Percentiles rank a stretch among this genome's conserved stretches.
phyloP scores from a whole-genome alignment of 2,888 invertebrate genomes.

The Cinara cedri region DNA sequence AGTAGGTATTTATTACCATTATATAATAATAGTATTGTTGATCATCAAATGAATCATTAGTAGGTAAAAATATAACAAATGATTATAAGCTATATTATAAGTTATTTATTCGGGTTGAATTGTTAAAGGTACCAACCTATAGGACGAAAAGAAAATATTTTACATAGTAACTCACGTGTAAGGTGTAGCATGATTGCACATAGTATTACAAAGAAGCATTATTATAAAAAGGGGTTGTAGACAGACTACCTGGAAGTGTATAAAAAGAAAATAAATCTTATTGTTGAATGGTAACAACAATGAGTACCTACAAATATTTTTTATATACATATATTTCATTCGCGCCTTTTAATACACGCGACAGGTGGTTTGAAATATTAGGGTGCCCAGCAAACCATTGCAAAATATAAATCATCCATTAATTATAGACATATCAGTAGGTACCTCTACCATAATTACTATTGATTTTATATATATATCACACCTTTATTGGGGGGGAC shows the following conservation, averaged over 20 bases:
- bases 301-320: neutral
- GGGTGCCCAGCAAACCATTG: neutral
- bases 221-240: conserved; percentile 8
- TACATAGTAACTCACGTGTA: no score
- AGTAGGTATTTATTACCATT: no score
- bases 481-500: neutral
- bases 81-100: no score
- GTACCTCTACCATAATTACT: no score
- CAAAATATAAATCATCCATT: neutral
- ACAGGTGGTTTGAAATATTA: conserved; percentile 20
- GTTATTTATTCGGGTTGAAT: no score
- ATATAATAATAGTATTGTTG: no score
- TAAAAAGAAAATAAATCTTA: conserved; percentile 21
- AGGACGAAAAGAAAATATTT: no score
- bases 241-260: conserved; percentile 3
- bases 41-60: no score
- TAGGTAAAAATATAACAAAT: no score
- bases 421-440: neutral
- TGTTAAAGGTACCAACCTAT: no score
- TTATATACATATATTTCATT: neutral
- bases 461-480: neutral
- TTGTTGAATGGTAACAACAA: conserved; percentile 34
- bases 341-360: neutral
- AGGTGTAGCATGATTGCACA: no score
- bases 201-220: conserved; percentile 12